Base-by-base conservation (phyloP, 2,113 vertebrate genomes). In the Lipotes vexillifer region DNA sequence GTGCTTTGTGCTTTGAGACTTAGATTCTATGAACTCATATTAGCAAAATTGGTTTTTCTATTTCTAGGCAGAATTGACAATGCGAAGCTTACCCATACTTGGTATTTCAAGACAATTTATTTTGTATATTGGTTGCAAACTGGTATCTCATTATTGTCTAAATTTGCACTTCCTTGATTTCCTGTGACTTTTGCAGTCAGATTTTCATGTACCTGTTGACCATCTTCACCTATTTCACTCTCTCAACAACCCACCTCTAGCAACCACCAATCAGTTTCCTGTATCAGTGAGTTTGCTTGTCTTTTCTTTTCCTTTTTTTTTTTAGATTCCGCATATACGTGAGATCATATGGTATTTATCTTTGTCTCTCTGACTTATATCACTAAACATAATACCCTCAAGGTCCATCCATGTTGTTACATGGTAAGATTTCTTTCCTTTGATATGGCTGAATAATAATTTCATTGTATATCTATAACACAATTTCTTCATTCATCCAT, bases 131-230 rank as follows among this genome's bases (percentile, higher is more conserved):
- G 33, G 27, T 41, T 85, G 31, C 81, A 87, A 83, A 78, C 46
- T 88, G 17, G 9, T 80, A n/a, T 78, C 55, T 92, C n/a, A 65
- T 44, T 38, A 74, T 59, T 96, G n/a, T 59, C 57, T 74, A 81
- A 81, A 74, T 90, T 90, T 94, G 20, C n/a, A 59, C 59, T 91
- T 86, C 5, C 57, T 93, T 85, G 63, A 92, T 85, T 77, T 95
- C 71, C 38, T 29, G 0, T 89, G 86, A 72, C n/a, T 29, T 88
- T 85, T 59, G 75, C 13, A 83, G 31, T 71, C 15, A n/a, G 25
- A 14, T 85, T 91, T 80, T 85, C 38, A 11, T 11, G 12, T 72
- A 12, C 3, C 2, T 88, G 66, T 88, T 63, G 75, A 41, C 27
- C 38, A 72, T 27, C 20, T 81, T 61, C 63, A 61, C 25, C 52